Evolutionary conservation across 2,888 invertebrate genomes (phyloP), one percentile per base, ranked within the genome.

Genomic region (Bruchidius siliquastri): DNA sequence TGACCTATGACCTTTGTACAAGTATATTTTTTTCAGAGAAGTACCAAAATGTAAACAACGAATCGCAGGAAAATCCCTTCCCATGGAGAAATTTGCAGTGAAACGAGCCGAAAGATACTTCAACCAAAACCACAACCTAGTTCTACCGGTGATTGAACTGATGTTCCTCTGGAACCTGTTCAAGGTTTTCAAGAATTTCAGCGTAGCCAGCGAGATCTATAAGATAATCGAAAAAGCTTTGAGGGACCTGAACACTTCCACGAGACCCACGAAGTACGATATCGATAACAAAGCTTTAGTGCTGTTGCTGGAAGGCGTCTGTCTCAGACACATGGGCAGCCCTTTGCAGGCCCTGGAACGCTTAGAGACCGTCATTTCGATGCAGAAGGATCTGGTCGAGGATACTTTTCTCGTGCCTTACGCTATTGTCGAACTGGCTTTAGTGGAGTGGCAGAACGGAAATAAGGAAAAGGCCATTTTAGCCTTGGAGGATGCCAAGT

Each of bases 31-130:
- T 84, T 85, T 69, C 84, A 95, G 94, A 79, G 90, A 92, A 80
- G 95, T 96, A 4, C 94, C 97, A 1, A 89, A 89, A 72, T 92
- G 92, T 85, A 96, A 96, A 82, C 95, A 97, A 83, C 90, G 95
- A 74, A 95, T 98, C 73, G 97, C 98, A 32, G 98, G 99, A 0
- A 98, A 98, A 87, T 98, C 98, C 0, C 87, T 99, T 77, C 98
- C 99, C 0, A 94, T 98, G 91, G 98, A 99, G 87, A 99, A 99
- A 86, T 98, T 98, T 87, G 94, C 94, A 70, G 91, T 95, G n/a
- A 93, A 92, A 83, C 95, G 96, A 80, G 91, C 96, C 69, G 91
- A 92, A 78, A 90, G 96, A 72, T 98, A 92, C 86, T 90, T 91
- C 76, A 89, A 89, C 67, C 96, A 97, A 85, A 90, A 92, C 72